These are phyloP conservation scores for Chaenocephalus aceratus DNA, from an alignment of 2,113 vertebrate genomes.

Conservation along the genomic window DNA sequence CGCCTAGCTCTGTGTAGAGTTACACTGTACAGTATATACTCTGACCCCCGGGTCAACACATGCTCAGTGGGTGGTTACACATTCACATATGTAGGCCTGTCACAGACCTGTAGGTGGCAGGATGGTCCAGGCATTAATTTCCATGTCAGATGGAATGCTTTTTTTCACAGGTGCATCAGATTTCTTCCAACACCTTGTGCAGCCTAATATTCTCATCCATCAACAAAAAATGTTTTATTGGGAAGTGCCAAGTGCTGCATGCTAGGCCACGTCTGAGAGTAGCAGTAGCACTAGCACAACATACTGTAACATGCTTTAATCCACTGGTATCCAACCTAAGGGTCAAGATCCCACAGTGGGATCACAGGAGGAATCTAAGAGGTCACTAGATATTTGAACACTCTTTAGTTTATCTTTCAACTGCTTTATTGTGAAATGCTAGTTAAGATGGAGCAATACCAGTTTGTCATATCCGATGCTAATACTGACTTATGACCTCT, in stretches of 20 bases:
- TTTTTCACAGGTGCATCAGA: conserved; percentile 25
- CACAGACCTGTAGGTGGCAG: conserved; percentile 47
- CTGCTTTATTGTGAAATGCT: neutral
- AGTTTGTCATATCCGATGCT: neutral
- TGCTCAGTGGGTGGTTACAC: conserved; percentile 6
- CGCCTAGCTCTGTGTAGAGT: conserved; percentile 35
- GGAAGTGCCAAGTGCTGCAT: neutral
- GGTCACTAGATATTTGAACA: neutral
- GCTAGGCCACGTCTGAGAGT: neutral
- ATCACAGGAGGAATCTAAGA: neutral
- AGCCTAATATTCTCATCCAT: conserved; percentile 7
- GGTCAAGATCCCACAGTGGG: neutral
- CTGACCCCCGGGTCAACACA: conserved; percentile 17
- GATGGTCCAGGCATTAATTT: conserved; percentile 22
- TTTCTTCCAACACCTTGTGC: conserved; percentile 12
- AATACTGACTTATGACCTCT: no score
- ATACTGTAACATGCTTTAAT: neutral
- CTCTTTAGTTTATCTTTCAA: neutral
- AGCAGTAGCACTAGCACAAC: neutral
- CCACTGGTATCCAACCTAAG: neutral
- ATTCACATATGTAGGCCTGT: conserved; percentile 15
- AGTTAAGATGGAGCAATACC: neutral
- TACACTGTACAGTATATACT: conserved; percentile 16
- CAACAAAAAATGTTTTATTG: neutral
- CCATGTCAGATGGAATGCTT: conserved; percentile 16